A percentile compares a stretch with the other conserved stretches of the same genome.
Evolutionary conservation across 2,888 invertebrate species (phyloP).

Genomic region (Leistus spinibarbis): DNA sequence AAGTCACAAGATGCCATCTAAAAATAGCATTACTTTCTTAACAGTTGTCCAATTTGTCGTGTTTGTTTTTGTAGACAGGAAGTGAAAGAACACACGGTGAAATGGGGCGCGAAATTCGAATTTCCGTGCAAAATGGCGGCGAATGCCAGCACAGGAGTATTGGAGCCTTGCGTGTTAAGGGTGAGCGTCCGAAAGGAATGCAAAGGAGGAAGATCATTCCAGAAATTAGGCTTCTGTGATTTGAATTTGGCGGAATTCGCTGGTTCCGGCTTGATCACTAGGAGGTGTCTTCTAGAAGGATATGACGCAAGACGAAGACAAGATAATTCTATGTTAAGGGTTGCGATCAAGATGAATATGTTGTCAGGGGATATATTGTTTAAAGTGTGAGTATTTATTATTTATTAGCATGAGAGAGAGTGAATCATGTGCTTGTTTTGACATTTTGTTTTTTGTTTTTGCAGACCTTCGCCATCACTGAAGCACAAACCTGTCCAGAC

Average conservation of each 20-base stretch:
- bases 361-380: slow-evolving; percentile 95
- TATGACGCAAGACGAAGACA: slow-evolving; percentile 91
- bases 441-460: slow-evolving; percentile 42
- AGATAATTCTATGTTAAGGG: slow-evolving; percentile 94
- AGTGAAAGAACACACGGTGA: slow-evolving; percentile 90
- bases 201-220: slow-evolving; percentile 84
- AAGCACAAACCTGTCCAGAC: slow-evolving; percentile 53
- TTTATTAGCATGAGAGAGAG: background rate
- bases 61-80: slow-evolving; percentile 61
- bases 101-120: slow-evolving; percentile 89
- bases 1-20: background rate
- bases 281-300: slow-evolving; percentile 92
- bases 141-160: slow-evolving; percentile 90
- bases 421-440: background rate
- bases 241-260: slow-evolving; percentile 97
- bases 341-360: slow-evolving; percentile 92
- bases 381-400: slow-evolving; percentile 85
- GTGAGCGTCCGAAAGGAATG: slow-evolving; percentile 94
- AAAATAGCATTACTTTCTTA: background rate
- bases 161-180: slow-evolving; percentile 91
- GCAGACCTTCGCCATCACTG: slow-evolving; percentile 64
- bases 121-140: slow-evolving; percentile 98
- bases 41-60: background rate
- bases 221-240: slow-evolving; percentile 97
- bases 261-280: slow-evolving; percentile 84